Evolutionary conservation across 2,888 invertebrate genomes (phyloP).

Genomic region (Branchellion lobata): DNA sequence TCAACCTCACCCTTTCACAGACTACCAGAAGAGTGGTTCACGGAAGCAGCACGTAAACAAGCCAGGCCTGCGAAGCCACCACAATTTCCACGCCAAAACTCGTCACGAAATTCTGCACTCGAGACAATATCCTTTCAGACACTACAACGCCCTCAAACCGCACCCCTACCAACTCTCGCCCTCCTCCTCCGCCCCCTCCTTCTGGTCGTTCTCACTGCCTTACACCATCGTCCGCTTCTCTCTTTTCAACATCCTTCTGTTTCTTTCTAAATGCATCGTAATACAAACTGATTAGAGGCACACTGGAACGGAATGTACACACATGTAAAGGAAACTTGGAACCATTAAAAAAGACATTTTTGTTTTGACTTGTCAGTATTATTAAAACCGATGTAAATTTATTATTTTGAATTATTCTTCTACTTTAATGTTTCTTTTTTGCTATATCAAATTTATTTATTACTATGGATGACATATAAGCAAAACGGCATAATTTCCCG

Average conservation of each 20-base stretch:
- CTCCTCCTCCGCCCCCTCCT: not conserved
- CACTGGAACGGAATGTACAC: too few relatives aligned
- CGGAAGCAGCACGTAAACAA: not conserved
- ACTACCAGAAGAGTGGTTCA: not conserved
- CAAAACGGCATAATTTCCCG: too few relatives aligned
- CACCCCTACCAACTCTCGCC: not conserved
- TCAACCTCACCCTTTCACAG: too few relatives aligned
- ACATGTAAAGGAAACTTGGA: not conserved
- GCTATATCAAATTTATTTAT: too few relatives aligned
- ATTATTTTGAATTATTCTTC: not conserved
- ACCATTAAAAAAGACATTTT: not conserved
- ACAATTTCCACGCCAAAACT: not conserved
- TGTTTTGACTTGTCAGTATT: conserved; percentile 4
- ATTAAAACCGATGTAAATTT: not conserved
- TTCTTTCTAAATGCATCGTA: too few relatives aligned
- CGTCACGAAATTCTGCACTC: not conserved
- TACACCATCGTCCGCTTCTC: not conserved
- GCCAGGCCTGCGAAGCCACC: conserved; percentile 1
- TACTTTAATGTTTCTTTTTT: too few relatives aligned
- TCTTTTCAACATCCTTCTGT: too few relatives aligned
- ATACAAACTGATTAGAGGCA: too few relatives aligned
- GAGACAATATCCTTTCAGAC: not conserved
- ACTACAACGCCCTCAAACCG: conserved; percentile 1
- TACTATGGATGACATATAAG: too few relatives aligned
- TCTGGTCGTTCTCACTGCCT: conserved; percentile 1